Base-by-base conservation (phyloP, 2,888 invertebrate species). In the Melangyna quadrimaculata region DNA sequence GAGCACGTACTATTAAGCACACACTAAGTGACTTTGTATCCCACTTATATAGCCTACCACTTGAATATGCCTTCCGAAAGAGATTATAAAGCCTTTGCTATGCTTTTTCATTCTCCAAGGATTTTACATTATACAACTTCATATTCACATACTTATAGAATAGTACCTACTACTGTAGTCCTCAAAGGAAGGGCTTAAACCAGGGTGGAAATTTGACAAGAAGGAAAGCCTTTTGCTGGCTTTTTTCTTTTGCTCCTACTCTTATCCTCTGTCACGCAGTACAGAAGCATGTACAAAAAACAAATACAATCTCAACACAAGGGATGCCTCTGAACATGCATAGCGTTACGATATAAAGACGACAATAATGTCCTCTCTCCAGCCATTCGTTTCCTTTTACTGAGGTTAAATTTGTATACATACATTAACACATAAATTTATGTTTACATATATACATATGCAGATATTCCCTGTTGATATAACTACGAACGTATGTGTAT, bases 1-100 rank as follows among this genome's bases (percentile, higher is more conserved):
- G 72, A 80, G 81, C 81, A 86, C 86, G 86, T 86, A 73, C 86
- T 86, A 65, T 72, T 78, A 73, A 86, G 81, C 78, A 81, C 73
- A 86, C 81, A 81, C 86, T 86, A 86, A 86, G 86, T 86, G 86
- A 86, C 86, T 86, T 81, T 86, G 81, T 86, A 86, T 86, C 86
- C 86, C 77, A 86, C 86, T 86, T 59, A 59, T 59, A 59, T 70
- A 86, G 86, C 86, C 78, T 78, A 81, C 81, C 86, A 86, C 81
- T 81, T 77, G 77, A 86, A 78, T 29, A 78, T 70, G 81, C 86
- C 86, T 75, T 73, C 86, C 77, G 73, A 86, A n/a, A 86, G 86
- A 81, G 86, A 86, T 78, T 77, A 77, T 86, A 81, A 81, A 80
- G 72, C 84, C 69, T 69, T 80, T 63, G 61, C 53, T 67, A 73